These are phyloP conservation scores for Formica exsecta DNA, from an alignment of 1,140 invertebrate species.

Conservation along the genomic window DNA sequence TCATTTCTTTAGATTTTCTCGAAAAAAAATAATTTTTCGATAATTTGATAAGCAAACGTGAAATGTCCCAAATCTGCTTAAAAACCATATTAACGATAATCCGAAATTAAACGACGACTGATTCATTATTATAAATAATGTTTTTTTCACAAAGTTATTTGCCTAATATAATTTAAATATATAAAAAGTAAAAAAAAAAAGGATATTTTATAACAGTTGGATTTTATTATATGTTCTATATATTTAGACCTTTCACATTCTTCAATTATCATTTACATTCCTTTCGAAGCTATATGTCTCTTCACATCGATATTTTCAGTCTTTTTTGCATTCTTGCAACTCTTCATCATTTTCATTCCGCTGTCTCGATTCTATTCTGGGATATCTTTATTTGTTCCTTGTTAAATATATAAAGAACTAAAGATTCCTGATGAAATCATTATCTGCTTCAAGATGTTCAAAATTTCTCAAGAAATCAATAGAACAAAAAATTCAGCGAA, in stretches of 20 bases:
- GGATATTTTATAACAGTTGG: neutral
- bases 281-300: neutral
- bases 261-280: neutral
- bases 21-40: neutral
- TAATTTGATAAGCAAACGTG: neutral
- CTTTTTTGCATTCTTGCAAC: constrained; percentile 11
- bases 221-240: neutral
- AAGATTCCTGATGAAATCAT: neutral
- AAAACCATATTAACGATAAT: neutral
- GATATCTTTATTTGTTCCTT: neutral
- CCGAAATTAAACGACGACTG: neutral
- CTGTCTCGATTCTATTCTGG: neutral
- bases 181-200: constrained; percentile 7
- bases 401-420: neutral
- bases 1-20: neutral
- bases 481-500: neutral
- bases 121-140: neutral
- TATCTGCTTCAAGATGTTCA: neutral
- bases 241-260: neutral
- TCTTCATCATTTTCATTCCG: neutral
- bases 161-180: neutral
- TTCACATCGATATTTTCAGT: neutral
- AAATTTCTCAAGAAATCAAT: neutral
- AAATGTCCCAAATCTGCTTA: neutral
- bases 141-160: neutral